These are phyloP conservation scores for Lethrus apterus DNA, from an alignment of 1,140 invertebrate species.

Conservation along the genomic window DNA sequence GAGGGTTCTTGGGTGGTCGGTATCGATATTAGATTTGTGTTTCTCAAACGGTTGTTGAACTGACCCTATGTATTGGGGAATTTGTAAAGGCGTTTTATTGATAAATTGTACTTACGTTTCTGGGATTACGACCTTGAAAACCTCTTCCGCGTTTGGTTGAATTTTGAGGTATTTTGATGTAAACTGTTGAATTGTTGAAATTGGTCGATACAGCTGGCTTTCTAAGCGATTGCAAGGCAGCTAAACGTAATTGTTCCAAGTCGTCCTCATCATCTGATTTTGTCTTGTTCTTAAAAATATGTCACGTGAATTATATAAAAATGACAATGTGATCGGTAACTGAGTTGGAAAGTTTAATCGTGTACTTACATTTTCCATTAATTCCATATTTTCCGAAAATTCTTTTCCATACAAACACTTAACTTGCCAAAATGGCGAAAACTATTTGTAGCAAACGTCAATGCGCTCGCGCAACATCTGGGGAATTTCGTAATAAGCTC, in stretches of 20 bases:
- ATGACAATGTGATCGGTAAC: too few relatives aligned
- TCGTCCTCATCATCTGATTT: conserved; percentile 40
- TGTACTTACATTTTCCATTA: too few relatives aligned
- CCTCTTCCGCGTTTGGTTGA: conserved; percentile 14
- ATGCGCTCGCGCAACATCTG: too few relatives aligned
- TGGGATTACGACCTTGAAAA: conserved; percentile 23
- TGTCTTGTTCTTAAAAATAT: too few relatives aligned
- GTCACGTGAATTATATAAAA: too few relatives aligned
- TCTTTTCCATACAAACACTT: too few relatives aligned
- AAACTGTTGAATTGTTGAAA: background rate
- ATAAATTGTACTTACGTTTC: conserved; percentile 30
- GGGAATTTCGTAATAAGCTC: too few relatives aligned
- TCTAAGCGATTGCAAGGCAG: conserved; percentile 36
- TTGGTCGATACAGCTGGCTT: background rate
- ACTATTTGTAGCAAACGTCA: too few relatives aligned
- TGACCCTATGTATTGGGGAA: conserved; percentile 26
- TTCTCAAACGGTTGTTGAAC: conserved; percentile 22
- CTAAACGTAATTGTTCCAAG: conserved; percentile 36
- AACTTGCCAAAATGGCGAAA: too few relatives aligned
- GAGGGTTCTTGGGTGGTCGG: conserved; percentile 20
- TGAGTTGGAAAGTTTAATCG: too few relatives aligned
- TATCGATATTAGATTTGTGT: conserved; percentile 29
- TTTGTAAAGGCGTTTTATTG: background rate
- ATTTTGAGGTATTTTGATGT: too few relatives aligned
- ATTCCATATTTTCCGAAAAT: too few relatives aligned